These are phyloP conservation scores for Grammomys surdaster DNA, from an alignment of 2,113 vertebrate genomes.

Conservation along the genomic window DNA sequence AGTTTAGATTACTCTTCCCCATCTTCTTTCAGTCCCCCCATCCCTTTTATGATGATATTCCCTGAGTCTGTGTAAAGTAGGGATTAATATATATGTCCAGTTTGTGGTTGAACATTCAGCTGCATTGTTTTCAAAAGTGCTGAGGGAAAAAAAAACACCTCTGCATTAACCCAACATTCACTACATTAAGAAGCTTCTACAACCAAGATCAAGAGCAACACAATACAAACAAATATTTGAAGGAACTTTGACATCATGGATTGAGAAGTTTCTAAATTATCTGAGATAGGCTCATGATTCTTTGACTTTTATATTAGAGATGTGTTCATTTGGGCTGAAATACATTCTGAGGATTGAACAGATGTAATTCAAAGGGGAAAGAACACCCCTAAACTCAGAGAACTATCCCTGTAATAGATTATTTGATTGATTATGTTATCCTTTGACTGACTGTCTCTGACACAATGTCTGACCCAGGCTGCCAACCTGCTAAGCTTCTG, in stretches of 20 bases:
- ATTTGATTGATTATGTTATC: not conserved
- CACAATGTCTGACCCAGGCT: not conserved
- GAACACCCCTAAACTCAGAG: not conserved
- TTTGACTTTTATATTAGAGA: not conserved
- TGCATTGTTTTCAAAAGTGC: not conserved
- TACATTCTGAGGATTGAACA: not conserved
- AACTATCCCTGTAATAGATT: not conserved
- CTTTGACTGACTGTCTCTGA: not conserved
- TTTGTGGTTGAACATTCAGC: too few species aligned
- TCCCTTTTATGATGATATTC: not conserved
- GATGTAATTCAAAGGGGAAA: not conserved
- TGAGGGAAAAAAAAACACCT: not conserved
- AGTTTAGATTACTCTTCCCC: not conserved
- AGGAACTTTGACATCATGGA: not conserved
- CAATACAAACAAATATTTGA: not conserved
- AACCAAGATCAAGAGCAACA: not conserved
- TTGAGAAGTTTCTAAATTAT: not conserved
- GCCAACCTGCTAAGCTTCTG: not conserved
- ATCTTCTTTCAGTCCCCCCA: not conserved
- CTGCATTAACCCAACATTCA: not conserved
- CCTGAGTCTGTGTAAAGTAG: not conserved
- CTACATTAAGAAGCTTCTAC: not conserved
- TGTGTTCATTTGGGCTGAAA: not conserved
- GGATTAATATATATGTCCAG: not conserved
- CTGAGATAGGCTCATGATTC: not conserved